Conservation (phyloP, 2,113 vertebrate species). For the Zosterops japonicus region DNA sequence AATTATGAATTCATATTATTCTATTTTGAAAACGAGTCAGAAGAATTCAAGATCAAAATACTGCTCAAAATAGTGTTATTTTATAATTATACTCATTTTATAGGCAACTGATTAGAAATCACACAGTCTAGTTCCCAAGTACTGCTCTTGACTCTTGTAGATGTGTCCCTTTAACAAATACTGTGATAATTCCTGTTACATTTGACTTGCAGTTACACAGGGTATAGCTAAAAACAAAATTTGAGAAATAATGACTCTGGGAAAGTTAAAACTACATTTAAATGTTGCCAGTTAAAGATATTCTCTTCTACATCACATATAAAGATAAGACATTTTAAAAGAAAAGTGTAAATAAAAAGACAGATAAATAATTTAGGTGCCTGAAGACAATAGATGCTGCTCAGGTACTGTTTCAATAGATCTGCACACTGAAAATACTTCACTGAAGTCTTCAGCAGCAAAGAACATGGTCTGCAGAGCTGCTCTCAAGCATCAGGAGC, state of each 20-base stretch:
- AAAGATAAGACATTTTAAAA: not conserved
- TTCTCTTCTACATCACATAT: not conserved
- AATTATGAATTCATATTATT: not conserved
- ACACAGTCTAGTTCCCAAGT: not conserved
- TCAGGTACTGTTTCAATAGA: not conserved
- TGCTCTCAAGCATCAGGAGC: not conserved
- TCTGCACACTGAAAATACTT: not conserved
- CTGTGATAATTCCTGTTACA: not conserved
- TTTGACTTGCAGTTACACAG: not conserved
- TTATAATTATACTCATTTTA: not conserved
- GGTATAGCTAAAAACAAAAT: not conserved
- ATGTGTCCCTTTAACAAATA: not conserved
- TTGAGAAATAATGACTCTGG: not conserved
- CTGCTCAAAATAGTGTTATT: not conserved
- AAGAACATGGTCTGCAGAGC: not conserved
- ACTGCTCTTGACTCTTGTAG: not conserved
- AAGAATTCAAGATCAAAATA: not conserved
- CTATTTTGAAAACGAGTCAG: not conserved
- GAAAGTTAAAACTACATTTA: not conserved
- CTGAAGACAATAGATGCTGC: not conserved
- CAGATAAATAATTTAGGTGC: not conserved
- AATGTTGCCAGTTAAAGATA: not conserved
- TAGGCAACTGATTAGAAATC: not conserved
- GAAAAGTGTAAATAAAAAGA: not conserved
- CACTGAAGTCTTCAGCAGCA: not conserved